Base-by-base conservation (phyloP, 1,140 invertebrate species). In the Euborellia annulipes region DNA sequence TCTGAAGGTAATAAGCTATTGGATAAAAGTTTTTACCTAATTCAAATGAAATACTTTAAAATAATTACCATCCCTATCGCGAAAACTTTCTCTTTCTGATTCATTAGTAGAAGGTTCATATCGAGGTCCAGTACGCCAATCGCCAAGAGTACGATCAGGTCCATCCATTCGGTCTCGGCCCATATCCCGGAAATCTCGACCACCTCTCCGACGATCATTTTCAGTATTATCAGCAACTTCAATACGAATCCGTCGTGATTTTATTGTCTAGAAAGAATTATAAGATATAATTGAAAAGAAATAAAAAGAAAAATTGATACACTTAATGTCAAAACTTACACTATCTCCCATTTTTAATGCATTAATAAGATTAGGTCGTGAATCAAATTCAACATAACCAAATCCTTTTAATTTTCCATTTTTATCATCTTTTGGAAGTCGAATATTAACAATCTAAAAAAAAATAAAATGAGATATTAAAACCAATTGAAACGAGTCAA, bases 361-460 rank as follows among this genome's bases (percentile, higher is more conserved):
- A 56, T 80, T 78, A 45, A 94, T 79, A 43, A 96, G 72, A 62
- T 81, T 80, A 27, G 85, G 75, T 51, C 86, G 70, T 55, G 81
- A 83, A 55, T 79, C 77, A 67, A 96, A 93, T 57, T 94, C 87
- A n/a, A 90, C 80, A 68, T 91, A 93, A 46, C 86, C 90, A 69
- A 79, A 91, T 30, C 91, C 90, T 61, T 78, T 79, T 11, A 80
- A 67, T 52, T 82, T 75, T 0, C 70, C 73, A 45, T 67, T 68
- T 53, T 75, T 69, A 43, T 73, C 70, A 55, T 84, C 79, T 52
- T 77, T 72, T 20, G 86, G 86, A 42, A 94, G 64, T 51, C 84
- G 74, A 50, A 93, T 70, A 65, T 71, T 79, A 34, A 65, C 66
- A 53, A 88, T 77, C 79, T 86, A 54, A 45, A 55, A 54, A 53